Evolutionary conservation across 2,888 invertebrate species (phyloP).

Genomic region (Cataglyphis cursor): DNA sequence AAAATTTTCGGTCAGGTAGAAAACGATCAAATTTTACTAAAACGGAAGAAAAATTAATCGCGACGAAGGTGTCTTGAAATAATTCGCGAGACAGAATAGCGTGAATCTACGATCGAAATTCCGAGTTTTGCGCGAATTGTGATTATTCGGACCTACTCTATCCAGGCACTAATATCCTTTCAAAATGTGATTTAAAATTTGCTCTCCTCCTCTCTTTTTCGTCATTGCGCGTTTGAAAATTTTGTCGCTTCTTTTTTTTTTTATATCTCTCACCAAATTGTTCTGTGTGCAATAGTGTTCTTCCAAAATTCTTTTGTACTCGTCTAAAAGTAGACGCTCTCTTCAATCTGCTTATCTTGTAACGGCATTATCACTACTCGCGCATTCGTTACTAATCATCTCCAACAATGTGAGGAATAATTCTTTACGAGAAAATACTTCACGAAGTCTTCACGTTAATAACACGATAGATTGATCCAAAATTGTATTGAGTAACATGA

Average conservation of each 20-base stretch:
- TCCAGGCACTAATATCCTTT: slow-evolving; percentile 84
- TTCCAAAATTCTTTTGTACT: slow-evolving; percentile 41
- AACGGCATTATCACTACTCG: slow-evolving; percentile 43
- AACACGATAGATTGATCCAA: slow-evolving; percentile 28
- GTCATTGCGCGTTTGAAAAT: slow-evolving; percentile 22
- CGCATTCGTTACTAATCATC: neutral
- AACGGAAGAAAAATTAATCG: slow-evolving; percentile 24
- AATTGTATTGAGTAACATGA: slow-evolving; percentile 10
- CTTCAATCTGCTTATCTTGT: slow-evolving; percentile 27
- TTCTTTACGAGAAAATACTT: neutral
- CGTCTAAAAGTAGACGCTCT: slow-evolving; percentile 32
- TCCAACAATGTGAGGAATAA: neutral
- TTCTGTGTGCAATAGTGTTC: slow-evolving; percentile 30
- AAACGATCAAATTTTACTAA: slow-evolving; percentile 12
- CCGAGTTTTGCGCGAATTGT: slow-evolving; percentile 32
- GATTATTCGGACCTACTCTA: slow-evolving; percentile 84
- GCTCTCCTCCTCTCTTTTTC: slow-evolving; percentile 23
- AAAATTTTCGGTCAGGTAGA: slow-evolving; percentile 48
- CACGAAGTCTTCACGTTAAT: neutral
- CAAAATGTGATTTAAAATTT: slow-evolving; percentile 70
- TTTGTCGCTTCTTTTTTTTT: neutral
- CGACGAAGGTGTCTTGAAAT: slow-evolving; percentile 9
- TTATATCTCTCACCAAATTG: slow-evolving; percentile 8
- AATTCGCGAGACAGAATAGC: slow-evolving; percentile 60
- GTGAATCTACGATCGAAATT: slow-evolving; percentile 50